phyloP scores from a whole-genome alignment of 2,797 vertebrate genomes.

The Spinibarbus caldwelli region DNA sequence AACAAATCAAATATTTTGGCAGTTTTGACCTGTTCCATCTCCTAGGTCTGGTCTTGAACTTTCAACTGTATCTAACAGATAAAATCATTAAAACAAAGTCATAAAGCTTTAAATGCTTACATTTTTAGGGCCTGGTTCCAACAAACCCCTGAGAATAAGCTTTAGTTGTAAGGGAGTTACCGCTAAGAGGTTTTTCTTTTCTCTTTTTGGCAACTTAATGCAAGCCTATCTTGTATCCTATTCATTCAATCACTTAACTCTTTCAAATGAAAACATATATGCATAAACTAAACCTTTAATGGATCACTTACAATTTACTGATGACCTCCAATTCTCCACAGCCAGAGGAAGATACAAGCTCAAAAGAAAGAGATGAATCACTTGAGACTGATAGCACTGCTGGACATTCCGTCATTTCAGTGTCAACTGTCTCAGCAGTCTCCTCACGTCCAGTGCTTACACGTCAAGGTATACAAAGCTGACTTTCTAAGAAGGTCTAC shows the following conservation, averaged over 20 bases:
- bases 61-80: neutral
- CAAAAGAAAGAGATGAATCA: slow-evolving; percentile 75
- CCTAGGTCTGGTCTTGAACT: neutral
- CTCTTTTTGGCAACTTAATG: neutral
- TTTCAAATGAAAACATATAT: neutral
- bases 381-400: slow-evolving; percentile 62
- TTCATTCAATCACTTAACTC: neutral
- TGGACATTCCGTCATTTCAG: slow-evolving; percentile 64
- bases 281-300: neutral
- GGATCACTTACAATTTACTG: slow-evolving; percentile 1
- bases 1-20: neutral
- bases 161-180: neutral
- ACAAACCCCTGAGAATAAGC: neutral
- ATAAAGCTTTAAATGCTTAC: neutral
- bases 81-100: neutral
- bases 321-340: slow-evolving; percentile 72
- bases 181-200: neutral
- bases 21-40: neutral
- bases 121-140: neutral
- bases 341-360: slow-evolving; percentile 77
- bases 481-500: neutral
- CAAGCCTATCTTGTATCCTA: neutral
- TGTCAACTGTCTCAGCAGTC: slow-evolving; percentile 60
- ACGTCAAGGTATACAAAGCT: slow-evolving; percentile 74
- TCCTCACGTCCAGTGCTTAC: slow-evolving; percentile 72